Percentiles rank a stretch among this genome's conserved stretches.
Conservation (phyloP, 1,140 invertebrate species). For the Drosophila lini region DNA sequence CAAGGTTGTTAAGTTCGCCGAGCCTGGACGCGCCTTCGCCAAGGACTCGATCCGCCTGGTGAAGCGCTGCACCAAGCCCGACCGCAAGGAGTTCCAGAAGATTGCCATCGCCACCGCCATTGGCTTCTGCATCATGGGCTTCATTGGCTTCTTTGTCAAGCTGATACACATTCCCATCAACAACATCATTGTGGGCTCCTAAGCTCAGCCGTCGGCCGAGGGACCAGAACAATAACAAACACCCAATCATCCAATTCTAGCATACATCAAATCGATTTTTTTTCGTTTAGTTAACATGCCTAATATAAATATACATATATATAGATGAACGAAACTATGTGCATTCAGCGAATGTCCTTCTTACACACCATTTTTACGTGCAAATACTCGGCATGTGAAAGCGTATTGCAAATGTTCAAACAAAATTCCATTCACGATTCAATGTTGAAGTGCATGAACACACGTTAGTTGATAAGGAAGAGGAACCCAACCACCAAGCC, state of each 20-base stretch:
- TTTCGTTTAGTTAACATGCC: slow-evolving; percentile 63
- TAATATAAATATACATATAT: slow-evolving; percentile 22
- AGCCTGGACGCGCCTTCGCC: slow-evolving; percentile 97
- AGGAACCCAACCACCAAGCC: not conserved
- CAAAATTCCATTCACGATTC: slow-evolving; percentile 63
- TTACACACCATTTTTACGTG: slow-evolving; percentile 54
- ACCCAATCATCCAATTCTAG: slow-evolving; percentile 48
- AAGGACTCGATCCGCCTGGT: slow-evolving; percentile 99
- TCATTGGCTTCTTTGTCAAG: slow-evolving; percentile 99
- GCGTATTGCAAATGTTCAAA: slow-evolving; percentile 52
- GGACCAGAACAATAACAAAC: slow-evolving; percentile 35
- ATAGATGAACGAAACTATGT: slow-evolving; percentile 36
- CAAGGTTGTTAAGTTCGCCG: slow-evolving; percentile 97
- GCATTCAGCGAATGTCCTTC: slow-evolving; percentile 75
- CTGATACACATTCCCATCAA: slow-evolving; percentile 99
- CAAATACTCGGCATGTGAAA: slow-evolving; percentile 31
- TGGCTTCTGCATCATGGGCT: slow-evolving; percentile 99
- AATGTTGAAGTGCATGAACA: slow-evolving; percentile 44
- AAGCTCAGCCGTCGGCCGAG: slow-evolving; percentile 56
- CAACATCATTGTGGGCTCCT: slow-evolving; percentile 98
- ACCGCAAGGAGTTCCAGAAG: slow-evolving; percentile 99
- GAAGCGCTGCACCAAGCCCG: slow-evolving; percentile 99
- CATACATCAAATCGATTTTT: slow-evolving; percentile 49
- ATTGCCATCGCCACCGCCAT: slow-evolving; percentile 99
- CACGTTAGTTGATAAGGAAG: slow-evolving; percentile 62